These are phyloP conservation scores for Sebastes steindachneri DNA, from an alignment of 2,797 vertebrate species.

Conservation along the genomic window DNA sequence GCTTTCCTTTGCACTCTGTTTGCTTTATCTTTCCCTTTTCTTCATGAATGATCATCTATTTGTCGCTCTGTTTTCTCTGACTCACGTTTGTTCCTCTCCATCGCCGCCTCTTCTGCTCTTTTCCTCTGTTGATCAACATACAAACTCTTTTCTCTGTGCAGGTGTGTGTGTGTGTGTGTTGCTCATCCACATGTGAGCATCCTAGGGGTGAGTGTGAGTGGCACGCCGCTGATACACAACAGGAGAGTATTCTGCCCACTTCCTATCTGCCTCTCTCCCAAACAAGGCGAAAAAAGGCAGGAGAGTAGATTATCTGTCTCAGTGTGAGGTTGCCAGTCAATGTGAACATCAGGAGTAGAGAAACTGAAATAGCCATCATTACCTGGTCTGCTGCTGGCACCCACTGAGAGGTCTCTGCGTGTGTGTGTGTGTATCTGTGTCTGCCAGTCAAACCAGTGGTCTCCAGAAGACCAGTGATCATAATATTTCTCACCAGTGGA, in stretches of 20 bases:
- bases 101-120: not conserved
- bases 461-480: conserved; percentile 30
- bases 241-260: conserved; percentile 70
- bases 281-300: conserved; percentile 47
- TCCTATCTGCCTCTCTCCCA: conserved; percentile 57
- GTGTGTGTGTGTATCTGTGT: not conserved
- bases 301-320: conserved; percentile 71
- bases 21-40: not conserved
- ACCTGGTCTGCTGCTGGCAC: conserved; percentile 62
- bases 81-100: conserved; percentile 8
- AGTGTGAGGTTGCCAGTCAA: conserved; percentile 66
- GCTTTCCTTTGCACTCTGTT: not conserved
- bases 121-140: conserved; percentile 20
- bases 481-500: conserved; percentile 34
- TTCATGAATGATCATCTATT: not conserved
- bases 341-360: conserved; percentile 48
- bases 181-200: conserved; percentile 35
- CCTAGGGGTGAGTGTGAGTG: conserved; percentile 48
- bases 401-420: conserved; percentile 26
- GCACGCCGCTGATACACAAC: conserved; percentile 55
- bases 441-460: conserved; percentile 18
- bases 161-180: conserved; percentile 53
- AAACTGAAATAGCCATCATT: conserved; percentile 70
- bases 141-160: conserved; percentile 30
- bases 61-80: not conserved